Conservation (phyloP, 2,888 invertebrate species). For the Dasysyrphus albostriatus region DNA sequence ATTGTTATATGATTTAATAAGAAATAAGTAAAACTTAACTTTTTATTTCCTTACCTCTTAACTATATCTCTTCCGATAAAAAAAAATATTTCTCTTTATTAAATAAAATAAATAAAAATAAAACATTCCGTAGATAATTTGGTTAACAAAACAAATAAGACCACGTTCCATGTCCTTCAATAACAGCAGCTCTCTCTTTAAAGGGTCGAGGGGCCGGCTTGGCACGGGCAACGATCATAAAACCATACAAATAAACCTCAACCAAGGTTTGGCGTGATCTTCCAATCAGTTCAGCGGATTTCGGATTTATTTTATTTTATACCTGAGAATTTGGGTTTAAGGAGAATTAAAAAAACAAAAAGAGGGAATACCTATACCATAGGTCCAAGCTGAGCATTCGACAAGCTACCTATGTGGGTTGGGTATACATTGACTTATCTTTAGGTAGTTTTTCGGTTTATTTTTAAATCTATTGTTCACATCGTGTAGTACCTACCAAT, state of each 20-base stretch:
- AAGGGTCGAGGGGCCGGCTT: constrained; percentile 52
- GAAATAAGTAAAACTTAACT: too few relatives aligned
- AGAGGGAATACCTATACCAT: constrained; percentile 57
- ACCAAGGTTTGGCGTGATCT: constrained; percentile 57
- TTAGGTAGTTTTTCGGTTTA: background rate
- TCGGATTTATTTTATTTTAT: background rate
- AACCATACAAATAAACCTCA: constrained; percentile 64
- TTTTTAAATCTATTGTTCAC: too few relatives aligned
- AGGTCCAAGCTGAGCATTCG: constrained; percentile 38
- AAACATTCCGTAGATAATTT: background rate
- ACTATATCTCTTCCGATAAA: constrained; percentile 7
- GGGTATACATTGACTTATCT: background rate
- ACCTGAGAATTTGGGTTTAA: constrained; percentile 48
- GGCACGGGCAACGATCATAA: constrained; percentile 52
- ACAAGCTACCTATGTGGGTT: background rate
- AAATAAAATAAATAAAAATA: background rate
- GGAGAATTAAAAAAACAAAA: constrained; percentile 37
- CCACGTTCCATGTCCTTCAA: background rate
- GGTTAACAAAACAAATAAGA: background rate
- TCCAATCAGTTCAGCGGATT: constrained; percentile 66
- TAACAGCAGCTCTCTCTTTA: constrained; percentile 41
- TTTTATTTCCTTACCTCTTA: background rate
- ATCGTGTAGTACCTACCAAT: too few relatives aligned
- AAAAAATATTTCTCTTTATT: background rate
- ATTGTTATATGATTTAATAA: background rate